Evolutionary conservation across 2,888 invertebrate species (phyloP).

Genomic region (Ochropleura plecta): DNA sequence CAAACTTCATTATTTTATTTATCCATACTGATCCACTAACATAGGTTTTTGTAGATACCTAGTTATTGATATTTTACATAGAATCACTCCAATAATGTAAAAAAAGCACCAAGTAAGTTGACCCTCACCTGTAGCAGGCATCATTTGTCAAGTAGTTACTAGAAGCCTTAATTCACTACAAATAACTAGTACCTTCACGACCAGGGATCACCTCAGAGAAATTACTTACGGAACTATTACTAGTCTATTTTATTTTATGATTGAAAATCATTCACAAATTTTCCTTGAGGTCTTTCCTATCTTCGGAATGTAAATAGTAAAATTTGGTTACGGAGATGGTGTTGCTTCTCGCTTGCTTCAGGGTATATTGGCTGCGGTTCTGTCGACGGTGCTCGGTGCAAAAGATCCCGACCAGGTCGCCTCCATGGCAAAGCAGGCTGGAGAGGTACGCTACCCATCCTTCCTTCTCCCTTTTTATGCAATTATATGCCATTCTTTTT

Average conservation of each 20-base stretch:
- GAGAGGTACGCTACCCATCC: constrained; percentile 95
- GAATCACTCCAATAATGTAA: constrained; percentile 80
- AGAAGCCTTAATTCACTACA: constrained; percentile 81
- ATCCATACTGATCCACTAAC: constrained; percentile 88
- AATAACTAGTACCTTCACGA: constrained; percentile 82
- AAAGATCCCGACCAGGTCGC: constrained; percentile 98
- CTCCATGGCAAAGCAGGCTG: constrained; percentile 98
- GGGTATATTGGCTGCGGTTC: constrained; percentile 97
- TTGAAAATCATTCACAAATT: constrained; percentile 29
- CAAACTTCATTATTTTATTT: constrained; percentile 66
- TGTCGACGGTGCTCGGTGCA: constrained; percentile 97
- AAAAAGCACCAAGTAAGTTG: constrained; percentile 83
- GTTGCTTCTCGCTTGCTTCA: constrained; percentile 92
- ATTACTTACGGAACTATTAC: constrained; percentile 36
- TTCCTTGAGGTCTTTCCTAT: constrained; percentile 82
- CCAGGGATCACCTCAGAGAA: constrained; percentile 81
- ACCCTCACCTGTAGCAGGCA: constrained; percentile 83
- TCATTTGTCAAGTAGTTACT: constrained; percentile 79
- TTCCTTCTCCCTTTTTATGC: constrained; percentile 81
- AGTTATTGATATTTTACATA: constrained; percentile 73
- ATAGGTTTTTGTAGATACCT: constrained; percentile 83
- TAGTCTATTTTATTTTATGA: constrained; percentile 2
- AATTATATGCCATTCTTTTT: constrained; percentile 45
- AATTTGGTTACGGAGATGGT: constrained; percentile 89
- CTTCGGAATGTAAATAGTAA: constrained; percentile 87